Evolutionary conservation across 2,888 invertebrate genomes (phyloP), one percentile per base, ranked within the genome.

Genomic region (Mactromeris polynyma): DNA sequence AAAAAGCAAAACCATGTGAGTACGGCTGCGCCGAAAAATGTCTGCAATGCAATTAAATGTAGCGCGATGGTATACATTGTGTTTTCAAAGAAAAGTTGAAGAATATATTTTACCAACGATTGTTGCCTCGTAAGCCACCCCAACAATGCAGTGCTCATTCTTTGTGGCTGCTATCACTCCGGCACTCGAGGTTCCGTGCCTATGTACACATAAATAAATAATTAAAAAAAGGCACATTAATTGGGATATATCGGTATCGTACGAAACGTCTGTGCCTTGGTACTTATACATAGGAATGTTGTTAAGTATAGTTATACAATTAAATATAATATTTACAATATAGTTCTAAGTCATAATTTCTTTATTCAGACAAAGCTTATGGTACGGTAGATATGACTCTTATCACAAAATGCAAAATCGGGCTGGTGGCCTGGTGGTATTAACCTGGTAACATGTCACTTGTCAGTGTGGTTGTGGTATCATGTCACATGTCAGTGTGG

Each of bases 181-280:
- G 0, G 84, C 84, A n/a, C 84, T 78, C n/a, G 21, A 51, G 51
- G 84, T 85, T 26, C 84, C 84, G 51, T 85, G 84, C 2, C 84
- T 85, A n/a, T 11, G 81, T n/a, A n/a, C n/a, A n/a, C n/a, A n/a
- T n/a, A n/a, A n/a, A n/a, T n/a, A n/a, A n/a, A n/a, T n/a, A n/a
- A n/a, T n/a, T n/a, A 26, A 31, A 69, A n/a, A 21, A n/a, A 21
- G 21, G 6, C n/a, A 58, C 58, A 19, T 0, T 2, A n/a, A n/a
- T n/a, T n/a, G 2, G 1, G 6, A n/a, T n/a, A n/a, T 2, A 21
- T n/a, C n/a, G n/a, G 2, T 58, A 4, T 21, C 21, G 58, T 51
- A 42, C 7, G 6, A 6, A 42, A 42, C 42, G 7, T 14, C 7
- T 42, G 6, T 42, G 42, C 6, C 42, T 42, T 6, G 6, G 14